These are phyloP conservation scores for Benthosema pterotum DNA, from an alignment of 2,797 vertebrate species.

Conservation along the genomic window DNA sequence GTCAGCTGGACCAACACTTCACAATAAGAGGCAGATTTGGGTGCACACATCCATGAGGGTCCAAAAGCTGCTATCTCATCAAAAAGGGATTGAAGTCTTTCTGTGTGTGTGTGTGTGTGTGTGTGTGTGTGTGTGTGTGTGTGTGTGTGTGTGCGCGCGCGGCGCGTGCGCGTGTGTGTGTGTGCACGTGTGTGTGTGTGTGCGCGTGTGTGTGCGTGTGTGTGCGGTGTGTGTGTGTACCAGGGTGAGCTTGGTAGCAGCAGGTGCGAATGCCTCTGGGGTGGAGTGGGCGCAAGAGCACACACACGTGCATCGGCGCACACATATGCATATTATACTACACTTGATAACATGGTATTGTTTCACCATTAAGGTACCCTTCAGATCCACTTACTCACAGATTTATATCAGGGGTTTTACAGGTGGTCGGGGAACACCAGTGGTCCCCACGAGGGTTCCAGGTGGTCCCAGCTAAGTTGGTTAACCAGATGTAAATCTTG, in stretches of 20 bases:
- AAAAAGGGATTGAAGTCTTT: constrained; percentile 65
- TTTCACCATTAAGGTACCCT: no score
- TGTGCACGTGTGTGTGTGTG: constrained; percentile 48
- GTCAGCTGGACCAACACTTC: no score
- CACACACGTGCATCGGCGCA: constrained; percentile 11
- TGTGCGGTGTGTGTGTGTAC: constrained; percentile 49
- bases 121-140: constrained; percentile 51
- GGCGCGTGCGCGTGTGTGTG: constrained; percentile 26
- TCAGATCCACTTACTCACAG: constrained; percentile 50
- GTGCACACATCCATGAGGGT: constrained; percentile 23
- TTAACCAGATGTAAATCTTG: no score
- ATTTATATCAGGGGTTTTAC: constrained; percentile 56
- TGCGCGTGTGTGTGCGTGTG: constrained; percentile 29
- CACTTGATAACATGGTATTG: background rate
- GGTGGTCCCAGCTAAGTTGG: no score
- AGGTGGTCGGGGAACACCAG: no score
- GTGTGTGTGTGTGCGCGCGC: constrained; percentile 32
- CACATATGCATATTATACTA: constrained; percentile 31
- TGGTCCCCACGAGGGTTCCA: no score
- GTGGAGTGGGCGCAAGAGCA: constrained; percentile 30
- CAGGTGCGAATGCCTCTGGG: constrained; percentile 68
- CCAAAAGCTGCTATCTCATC: constrained; percentile 61
- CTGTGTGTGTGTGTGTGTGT: constrained; percentile 27
- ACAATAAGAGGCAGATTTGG: no score
- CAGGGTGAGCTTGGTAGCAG: constrained; percentile 46